Base-by-base conservation (phyloP, 2,888 invertebrate genomes). In the Nysson spinosus region DNA sequence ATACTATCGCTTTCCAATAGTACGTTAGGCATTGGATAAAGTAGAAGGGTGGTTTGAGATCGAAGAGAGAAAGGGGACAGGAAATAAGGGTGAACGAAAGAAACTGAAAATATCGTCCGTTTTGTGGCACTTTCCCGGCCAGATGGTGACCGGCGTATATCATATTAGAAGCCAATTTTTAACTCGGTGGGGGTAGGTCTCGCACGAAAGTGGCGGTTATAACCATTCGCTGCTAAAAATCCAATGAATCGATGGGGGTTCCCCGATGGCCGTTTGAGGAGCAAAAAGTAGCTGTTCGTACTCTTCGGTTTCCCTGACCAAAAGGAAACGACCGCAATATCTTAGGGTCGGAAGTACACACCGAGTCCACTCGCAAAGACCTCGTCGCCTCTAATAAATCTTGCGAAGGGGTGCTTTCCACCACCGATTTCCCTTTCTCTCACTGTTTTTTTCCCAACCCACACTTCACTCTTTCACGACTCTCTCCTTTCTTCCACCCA, bases 91-190 rank as follows among this genome's bases (percentile, higher is more conserved):
- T 2, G 14, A 11, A 2, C 24, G 20, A 17, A 22, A 43, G 58
- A 47, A 43, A 64, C 70, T 71, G 66, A 73, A 80, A 80, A 80
- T 80, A 80, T 80, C 77, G 78, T 79, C 54, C 70, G 58, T 66
- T 69, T 70, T 72, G 76, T 76, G 77, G 76, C 78, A 72, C 76
- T 78, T 69, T 75, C 63, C 58, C 65, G 57, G 68, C 83, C 82
- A 82, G 82, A 80, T 81, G 82, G 82, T 80, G 75, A 77, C 78
- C 79, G 55, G 44, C 80, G 76, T 83, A 81, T 83, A 82, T 83
- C 83, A 83, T 81, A 83, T 83, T 78, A 81, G 83, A 77, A 81
- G 80, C 77, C 83, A 80, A 83, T 83, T 83, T 83, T 83, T 83
- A 83, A 83, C 81, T 77, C 74, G 65, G 67, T 57, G 67, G 73